These are phyloP conservation scores for Ranitomeya imitator DNA, from an alignment of 2,113 vertebrate species.

Conservation along the genomic window DNA sequence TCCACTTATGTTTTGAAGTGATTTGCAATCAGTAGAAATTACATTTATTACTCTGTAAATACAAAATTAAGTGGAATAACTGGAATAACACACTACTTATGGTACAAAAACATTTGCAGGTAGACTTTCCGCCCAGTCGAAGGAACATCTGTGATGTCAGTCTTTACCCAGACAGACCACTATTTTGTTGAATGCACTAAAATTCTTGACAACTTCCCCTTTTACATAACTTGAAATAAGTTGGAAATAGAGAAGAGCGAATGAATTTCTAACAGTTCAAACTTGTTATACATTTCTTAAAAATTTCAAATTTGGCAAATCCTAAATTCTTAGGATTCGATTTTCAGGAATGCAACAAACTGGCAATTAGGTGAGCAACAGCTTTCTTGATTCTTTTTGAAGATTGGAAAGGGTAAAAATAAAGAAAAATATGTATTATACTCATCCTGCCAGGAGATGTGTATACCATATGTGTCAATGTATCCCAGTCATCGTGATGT, in stretches of 20 bases:
- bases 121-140: not conserved
- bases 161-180: not conserved
- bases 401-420: too few relatives aligned
- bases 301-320: too few relatives aligned
- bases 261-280: too few relatives aligned
- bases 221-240: not conserved
- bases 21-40: not conserved
- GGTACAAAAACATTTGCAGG: not conserved
- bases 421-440: too few relatives aligned
- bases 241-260: not conserved
- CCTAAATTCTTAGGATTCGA: too few relatives aligned
- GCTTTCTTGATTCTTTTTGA: too few relatives aligned
- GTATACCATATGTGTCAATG: too few relatives aligned
- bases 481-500: too few relatives aligned
- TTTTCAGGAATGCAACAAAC: too few relatives aligned
- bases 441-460: too few relatives aligned
- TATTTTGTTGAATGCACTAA: not conserved
- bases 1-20: not conserved
- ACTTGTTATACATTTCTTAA: too few relatives aligned
- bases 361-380: too few relatives aligned
- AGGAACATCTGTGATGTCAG: not conserved
- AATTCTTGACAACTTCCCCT: not conserved
- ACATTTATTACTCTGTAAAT: not conserved
- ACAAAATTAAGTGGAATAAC: not conserved
- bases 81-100: not conserved